phyloP scores from a whole-genome alignment of 1,140 invertebrate species.

The Anoplolepis gracilipes region DNA sequence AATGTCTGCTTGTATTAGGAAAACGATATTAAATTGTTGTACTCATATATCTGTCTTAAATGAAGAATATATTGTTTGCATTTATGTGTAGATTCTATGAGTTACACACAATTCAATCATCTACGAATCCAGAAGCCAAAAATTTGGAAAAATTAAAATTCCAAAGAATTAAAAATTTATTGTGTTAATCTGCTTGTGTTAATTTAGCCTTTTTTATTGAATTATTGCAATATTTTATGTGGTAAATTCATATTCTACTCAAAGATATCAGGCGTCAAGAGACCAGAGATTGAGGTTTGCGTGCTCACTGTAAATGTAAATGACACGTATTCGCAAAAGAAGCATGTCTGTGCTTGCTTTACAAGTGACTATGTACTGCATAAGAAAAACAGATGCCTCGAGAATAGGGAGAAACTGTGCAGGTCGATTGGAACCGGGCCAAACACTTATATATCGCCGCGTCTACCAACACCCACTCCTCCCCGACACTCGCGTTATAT shows the following conservation, averaged over 20 bases:
- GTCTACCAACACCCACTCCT: constrained; percentile 25
- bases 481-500: constrained; percentile 48
- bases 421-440: constrained; percentile 75
- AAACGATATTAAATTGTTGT: background rate
- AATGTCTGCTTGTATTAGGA: background rate
- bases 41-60: background rate
- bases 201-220: background rate
- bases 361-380: constrained; percentile 66
- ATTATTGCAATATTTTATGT: background rate
- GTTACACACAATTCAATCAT: background rate
- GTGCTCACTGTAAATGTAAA: background rate
- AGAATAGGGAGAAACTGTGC: constrained; percentile 75
- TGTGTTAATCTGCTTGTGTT: background rate
- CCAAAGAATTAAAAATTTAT: background rate
- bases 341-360: constrained; percentile 50
- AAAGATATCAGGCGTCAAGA: background rate
- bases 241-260: background rate
- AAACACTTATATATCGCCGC: constrained; percentile 76
- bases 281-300: background rate
- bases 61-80: background rate
- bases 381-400: constrained; percentile 76
- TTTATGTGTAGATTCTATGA: background rate
- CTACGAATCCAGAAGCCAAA: background rate
- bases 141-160: background rate
- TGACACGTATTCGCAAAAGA: constrained; percentile 30